Evolutionary conservation across 1,140 invertebrate species (phyloP), one percentile per base, ranked within the genome.

Genomic region (Drosophila subobscura): DNA sequence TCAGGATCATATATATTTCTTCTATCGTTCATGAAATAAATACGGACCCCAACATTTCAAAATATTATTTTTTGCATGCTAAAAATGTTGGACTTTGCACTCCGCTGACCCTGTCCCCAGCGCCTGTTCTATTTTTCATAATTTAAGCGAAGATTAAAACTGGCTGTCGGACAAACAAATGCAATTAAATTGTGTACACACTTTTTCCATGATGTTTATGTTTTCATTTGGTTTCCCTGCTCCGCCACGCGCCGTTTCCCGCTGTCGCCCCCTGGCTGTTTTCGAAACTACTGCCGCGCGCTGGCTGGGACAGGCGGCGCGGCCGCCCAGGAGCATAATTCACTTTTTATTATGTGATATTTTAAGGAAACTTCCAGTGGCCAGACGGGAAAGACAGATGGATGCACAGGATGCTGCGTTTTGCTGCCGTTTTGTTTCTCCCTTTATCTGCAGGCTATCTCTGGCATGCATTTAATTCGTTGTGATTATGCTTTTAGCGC

Each of bases 311-410:
- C 10, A 37, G n/a, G n/a, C n/a, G n/a, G n/a, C 22, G 27, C 54
- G 25, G 54, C 60, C 65, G 70, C 59, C 61, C 59, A 49, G 52
- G 76, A 73, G 61, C 80, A 84, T 84, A 84, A 84, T 84, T 84
- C 81, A 84, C 80, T 84, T 84, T 84, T 84, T 84, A 84, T 84
- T 85, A 85, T 84, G 77, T 85, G 80, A 79, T 84, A 84, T 84
- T 84, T 68, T 54, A 68, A 54, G 67, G 49, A 78, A 72, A 64
- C 51, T 73, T 63, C 27, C 25, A 57, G 51, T 53, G 3, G 33
- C 10, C 33, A 12, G 10, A 4, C 10, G 33, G 33, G 3, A 12
- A 37, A 12, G 29, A 37, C 3, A 37, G 33, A 33, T 33, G 2
- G 8, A 33, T 33, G 8, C 10, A 33, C 29, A 2, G 29, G 29